Base-by-base conservation (phyloP, 2,113 vertebrate species). In the Vidua macroura region DNA sequence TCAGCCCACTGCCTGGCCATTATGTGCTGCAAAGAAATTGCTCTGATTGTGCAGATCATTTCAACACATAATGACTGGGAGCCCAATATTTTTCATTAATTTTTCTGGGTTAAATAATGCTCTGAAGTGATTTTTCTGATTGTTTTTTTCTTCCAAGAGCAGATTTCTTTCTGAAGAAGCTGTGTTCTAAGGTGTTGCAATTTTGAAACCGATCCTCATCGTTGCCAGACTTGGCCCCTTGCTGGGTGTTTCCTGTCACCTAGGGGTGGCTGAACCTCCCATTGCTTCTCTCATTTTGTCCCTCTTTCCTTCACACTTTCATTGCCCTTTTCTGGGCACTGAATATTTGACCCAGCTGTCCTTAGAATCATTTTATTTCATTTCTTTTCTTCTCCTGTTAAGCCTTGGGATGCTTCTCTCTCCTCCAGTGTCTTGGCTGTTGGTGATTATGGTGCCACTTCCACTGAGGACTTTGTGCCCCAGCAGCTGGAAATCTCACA, bases 61-160 rank as follows among this genome's bases (percentile, higher is more conserved):
- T 91, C 37, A 86, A 55, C 12, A 3, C 66, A 1, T 66, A 68
- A 82, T 92, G 67, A 85, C 74, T 89, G 90, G 33, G 55, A 89
- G 69, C 51, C 66, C 19, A 31, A 79, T 91, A 85, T 89, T 92
- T 93, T 94, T 76, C 84, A 67, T 92, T 92, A 89, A 58, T 85
- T 91, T 91, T 88, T 87, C 63, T 73, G 55, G 30, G 31, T 93
- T 93, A 95, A 91, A 69, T 95, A 94, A 88, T 53, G 37, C 53
- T 95, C 69, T 83, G 67, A 85, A 87, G 84, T 76, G 33, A 58
- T 87, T 87, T 89, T 89, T 79, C 58, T 85, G 81, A 58, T 76
- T 90, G 11, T 4, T 49, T 88, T 88, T 92, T 91, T 93, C 37
- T 87, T 91, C 79, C 51, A 27, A 76, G 75, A 62, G 53, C 1